phyloP scores from a whole-genome alignment of 1,140 invertebrate genomes.

The Euwallacea similis region DNA sequence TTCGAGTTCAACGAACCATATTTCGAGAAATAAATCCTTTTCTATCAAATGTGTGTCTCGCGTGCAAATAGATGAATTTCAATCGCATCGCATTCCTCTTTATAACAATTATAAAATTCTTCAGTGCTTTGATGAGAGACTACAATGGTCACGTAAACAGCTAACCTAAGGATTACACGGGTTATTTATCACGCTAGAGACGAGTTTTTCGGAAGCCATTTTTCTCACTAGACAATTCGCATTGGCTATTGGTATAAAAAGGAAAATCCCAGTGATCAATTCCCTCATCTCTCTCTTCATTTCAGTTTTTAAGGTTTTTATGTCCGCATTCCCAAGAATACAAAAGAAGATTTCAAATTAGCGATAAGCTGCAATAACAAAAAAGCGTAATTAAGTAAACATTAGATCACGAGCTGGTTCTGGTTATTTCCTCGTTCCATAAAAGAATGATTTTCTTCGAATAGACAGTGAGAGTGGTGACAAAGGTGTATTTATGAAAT shows the following conservation, averaged over 20 bases:
- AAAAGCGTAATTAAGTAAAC: constrained; percentile 3
- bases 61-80: neutral
- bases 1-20: neutral
- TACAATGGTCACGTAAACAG: neutral
- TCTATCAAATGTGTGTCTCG: neutral
- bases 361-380: neutral
- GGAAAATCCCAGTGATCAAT: neutral
- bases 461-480: neutral
- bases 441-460: neutral
- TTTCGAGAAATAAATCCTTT: constrained; percentile 1
- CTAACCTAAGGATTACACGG: neutral
- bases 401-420: neutral
- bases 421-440: constrained; percentile 3
- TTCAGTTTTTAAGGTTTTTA: neutral
- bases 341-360: constrained; percentile 3
- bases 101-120: constrained; percentile 6
- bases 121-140: neutral
- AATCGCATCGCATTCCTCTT: neutral
- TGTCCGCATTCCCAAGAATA: neutral
- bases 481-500: neutral
- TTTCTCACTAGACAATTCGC: neutral
- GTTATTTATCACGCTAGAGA: constrained; percentile 2
- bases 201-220: neutral
- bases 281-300: neutral
- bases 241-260: neutral